Evolutionary conservation across 2,113 vertebrate species (phyloP).

Genomic region (Phalacrocorax pelagicus): DNA sequence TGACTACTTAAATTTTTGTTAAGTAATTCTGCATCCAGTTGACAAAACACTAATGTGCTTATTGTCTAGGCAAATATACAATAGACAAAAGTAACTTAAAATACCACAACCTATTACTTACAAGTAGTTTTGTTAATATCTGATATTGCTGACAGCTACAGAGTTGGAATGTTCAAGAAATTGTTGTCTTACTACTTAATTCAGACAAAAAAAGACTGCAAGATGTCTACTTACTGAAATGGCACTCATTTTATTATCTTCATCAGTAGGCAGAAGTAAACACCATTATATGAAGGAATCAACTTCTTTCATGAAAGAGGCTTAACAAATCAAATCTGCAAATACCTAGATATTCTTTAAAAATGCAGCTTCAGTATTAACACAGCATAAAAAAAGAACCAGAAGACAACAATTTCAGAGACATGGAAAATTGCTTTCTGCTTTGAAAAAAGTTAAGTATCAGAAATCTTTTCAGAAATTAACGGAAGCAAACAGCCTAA

Average conservation of each 20-base stretch:
- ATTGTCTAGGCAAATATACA: background rate
- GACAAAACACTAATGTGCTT: background rate
- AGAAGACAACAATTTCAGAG: background rate
- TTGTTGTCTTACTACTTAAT: background rate
- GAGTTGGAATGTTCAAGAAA: background rate
- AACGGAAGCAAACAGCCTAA: background rate
- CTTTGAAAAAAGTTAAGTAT: background rate
- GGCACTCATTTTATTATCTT: background rate
- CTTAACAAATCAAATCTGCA: background rate
- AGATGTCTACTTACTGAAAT: background rate
- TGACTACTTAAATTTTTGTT: background rate
- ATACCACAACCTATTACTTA: background rate
- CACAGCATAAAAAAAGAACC: background rate
- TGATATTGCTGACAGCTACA: background rate
- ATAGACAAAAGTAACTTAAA: background rate
- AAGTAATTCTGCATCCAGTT: background rate
- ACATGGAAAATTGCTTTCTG: background rate
- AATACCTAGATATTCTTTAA: background rate
- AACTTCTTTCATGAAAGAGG: background rate
- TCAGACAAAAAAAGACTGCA: background rate
- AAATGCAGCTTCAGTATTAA: background rate
- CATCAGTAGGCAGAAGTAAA: background rate
- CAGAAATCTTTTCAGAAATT: background rate
- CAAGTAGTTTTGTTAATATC: background rate
- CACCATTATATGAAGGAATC: background rate